A percentile compares a stretch with the other conserved stretches of the same genome.
Conservation (phyloP, 2,797 vertebrate species). For the Rhinella marina region DNA sequence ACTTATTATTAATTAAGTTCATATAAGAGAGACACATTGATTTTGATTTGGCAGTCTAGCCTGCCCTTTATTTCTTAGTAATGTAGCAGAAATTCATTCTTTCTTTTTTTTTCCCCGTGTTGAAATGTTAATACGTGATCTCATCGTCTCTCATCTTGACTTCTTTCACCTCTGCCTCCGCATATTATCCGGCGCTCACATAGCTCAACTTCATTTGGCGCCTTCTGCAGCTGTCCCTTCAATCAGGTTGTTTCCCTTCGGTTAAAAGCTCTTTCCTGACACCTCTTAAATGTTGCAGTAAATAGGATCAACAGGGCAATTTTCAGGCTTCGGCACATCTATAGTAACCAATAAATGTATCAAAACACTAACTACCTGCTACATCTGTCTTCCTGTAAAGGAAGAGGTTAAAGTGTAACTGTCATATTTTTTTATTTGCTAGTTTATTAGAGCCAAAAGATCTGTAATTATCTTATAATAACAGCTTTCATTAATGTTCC, state of each 20-base stretch:
- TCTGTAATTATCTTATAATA: too few relatives aligned
- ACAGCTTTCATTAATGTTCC: too few relatives aligned
- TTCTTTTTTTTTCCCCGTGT: not conserved
- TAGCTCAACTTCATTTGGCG: not conserved
- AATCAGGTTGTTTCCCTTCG: constrained; percentile 16
- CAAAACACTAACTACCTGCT: not conserved
- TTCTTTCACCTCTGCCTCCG: not conserved
- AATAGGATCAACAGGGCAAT: constrained; percentile 8
- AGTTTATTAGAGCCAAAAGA: too few relatives aligned
- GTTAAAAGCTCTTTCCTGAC: constrained; percentile 21
- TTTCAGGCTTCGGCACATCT: not conserved
- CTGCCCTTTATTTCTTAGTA: not conserved
- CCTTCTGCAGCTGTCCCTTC: not conserved
- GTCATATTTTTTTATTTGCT: too few relatives aligned
- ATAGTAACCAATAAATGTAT: constrained; percentile 6
- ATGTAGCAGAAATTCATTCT: constrained; percentile 6
- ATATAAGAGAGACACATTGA: not conserved
- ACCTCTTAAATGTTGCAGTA: constrained; percentile 20
- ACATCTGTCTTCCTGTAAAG: not conserved
- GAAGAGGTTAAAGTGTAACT: not conserved
- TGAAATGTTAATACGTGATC: not conserved
- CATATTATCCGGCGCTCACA: not conserved
- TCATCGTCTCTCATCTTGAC: constrained; percentile 7
- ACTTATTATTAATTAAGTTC: constrained; percentile 1
- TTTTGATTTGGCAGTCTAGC: not conserved